Conservation (phyloP, 2,113 vertebrate species). For the Saccopteryx bilineata region DNA sequence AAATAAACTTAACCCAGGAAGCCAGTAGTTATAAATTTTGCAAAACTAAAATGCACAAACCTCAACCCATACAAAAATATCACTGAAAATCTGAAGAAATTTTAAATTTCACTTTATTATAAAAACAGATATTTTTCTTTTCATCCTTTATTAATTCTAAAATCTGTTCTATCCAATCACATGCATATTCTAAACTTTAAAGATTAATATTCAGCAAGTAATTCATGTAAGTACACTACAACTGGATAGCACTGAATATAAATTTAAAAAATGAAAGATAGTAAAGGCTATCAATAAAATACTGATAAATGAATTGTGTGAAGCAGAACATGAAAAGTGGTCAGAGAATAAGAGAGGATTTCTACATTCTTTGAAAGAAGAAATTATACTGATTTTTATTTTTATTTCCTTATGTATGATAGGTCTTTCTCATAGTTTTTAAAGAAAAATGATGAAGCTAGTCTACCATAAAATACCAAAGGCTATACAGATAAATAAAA, state of each 20-base stretch:
- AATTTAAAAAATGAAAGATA: conserved; percentile 40
- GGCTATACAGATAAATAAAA: background rate
- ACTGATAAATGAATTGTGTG: background rate
- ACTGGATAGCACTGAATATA: background rate
- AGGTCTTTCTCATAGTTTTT: background rate
- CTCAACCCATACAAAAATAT: background rate
- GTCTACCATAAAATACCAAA: conserved; percentile 59
- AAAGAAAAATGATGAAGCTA: conserved; percentile 26
- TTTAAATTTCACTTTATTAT: conserved; percentile 46
- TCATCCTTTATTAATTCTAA: conserved; percentile 42
- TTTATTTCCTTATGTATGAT: background rate
- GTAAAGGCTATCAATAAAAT: conserved; percentile 30
- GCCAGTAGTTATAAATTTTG: conserved; percentile 17
- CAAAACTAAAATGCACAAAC: background rate
- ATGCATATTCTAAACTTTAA: conserved; percentile 52
- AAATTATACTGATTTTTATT: conserved; percentile 5
- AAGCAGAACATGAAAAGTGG: background rate
- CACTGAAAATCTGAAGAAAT: background rate
- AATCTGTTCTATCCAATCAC: conserved; percentile 34
- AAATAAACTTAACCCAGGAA: conserved; percentile 58
- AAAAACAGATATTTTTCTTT: conserved; percentile 7
- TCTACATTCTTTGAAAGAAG: conserved; percentile 1
- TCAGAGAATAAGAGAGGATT: background rate
- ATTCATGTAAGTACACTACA: background rate
- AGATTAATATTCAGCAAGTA: conserved; percentile 48